Conservation (phyloP, 2,888 invertebrate genomes). For the Oasisia sp. region DNA sequence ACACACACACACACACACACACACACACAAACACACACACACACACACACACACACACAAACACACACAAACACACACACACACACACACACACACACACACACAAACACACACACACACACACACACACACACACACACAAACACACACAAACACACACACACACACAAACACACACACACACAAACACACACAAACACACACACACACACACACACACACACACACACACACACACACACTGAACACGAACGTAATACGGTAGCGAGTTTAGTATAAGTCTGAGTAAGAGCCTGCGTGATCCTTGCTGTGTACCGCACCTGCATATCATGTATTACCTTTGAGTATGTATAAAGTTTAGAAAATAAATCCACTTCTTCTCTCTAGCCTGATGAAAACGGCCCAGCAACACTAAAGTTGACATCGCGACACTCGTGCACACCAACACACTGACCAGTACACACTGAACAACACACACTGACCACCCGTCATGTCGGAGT, state of each 20-base stretch:
- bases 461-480: no score
- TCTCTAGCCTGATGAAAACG: background rate
- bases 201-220: no score
- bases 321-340: no score
- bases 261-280: no score
- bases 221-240: background rate
- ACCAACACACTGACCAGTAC: background rate
- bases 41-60: background rate
- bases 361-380: background rate
- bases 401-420: background rate
- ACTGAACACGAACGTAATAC: no score
- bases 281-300: no score
- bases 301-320: no score
- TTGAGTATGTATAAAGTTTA: no score
- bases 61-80: no score
- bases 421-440: background rate
- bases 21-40: background rate
- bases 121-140: background rate
- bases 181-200: background rate
- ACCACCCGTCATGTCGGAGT: background rate
- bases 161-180: background rate
- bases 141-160: no score
- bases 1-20: background rate
- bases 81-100: background rate
- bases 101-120: no score